phyloP scores from a whole-genome alignment of 2,888 invertebrate genomes.

The Nymphalis urticae region DNA sequence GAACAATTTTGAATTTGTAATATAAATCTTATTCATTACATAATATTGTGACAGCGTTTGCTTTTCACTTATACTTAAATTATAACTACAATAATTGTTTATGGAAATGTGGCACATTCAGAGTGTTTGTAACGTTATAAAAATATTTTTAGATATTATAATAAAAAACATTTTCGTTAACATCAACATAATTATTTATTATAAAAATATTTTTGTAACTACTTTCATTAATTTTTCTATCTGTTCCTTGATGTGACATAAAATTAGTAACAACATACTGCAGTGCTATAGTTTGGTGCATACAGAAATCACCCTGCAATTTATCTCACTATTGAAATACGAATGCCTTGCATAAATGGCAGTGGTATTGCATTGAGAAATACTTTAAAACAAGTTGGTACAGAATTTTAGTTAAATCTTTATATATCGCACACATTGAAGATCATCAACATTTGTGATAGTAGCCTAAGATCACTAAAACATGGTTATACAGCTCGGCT shows the following conservation, averaged over 20 bases:
- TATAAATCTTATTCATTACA: constrained; percentile 4
- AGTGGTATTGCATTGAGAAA: constrained; percentile 7
- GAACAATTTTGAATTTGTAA: background rate
- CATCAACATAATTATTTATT: constrained; percentile 18
- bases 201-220: constrained; percentile 28
- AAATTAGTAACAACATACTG: background rate
- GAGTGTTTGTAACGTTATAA: constrained; percentile 24
- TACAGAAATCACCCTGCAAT: background rate
- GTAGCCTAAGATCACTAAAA: too few species aligned
- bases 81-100: constrained; percentile 12
- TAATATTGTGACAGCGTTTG: background rate
- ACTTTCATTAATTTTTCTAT: background rate
- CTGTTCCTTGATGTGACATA: background rate
- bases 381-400: background rate
- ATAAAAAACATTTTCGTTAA: constrained; percentile 13
- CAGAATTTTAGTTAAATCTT: background rate
- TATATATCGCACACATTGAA: too few species aligned
- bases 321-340: constrained; percentile 8
- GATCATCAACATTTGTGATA: too few species aligned
- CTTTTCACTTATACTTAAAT: background rate
- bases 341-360: constrained; percentile 3
- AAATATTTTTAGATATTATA: constrained; percentile 23
- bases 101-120: constrained; percentile 28
- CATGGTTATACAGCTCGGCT: background rate
- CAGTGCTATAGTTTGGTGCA: constrained; percentile 4